Base-by-base conservation (phyloP, 2,797 vertebrate genomes). In the Esox masquinongy region DNA sequence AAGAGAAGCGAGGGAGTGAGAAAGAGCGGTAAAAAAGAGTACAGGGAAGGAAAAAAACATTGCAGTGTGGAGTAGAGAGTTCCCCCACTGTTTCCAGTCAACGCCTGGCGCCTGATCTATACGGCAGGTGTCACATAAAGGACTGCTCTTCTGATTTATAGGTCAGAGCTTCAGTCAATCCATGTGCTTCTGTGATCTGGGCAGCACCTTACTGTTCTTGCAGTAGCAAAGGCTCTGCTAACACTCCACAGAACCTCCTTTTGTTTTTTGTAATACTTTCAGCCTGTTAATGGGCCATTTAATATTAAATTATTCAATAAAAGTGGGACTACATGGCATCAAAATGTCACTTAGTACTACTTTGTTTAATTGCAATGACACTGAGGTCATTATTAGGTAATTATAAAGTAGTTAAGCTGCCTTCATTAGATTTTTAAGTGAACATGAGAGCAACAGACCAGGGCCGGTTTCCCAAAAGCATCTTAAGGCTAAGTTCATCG, bases 1-100 rank as follows among this genome's bases (percentile, higher is more conserved):
- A 73, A 73, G 66, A 74, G 59, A 66, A 75, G 34, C 47, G 19
- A 24, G 68, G 16, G 50, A 36, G 24, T 29, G 36, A 39, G 50
- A 5, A 5, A 47, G 43, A 47, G 51, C 5, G 9, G 26, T 34
- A 47, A 72, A 47, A 69, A 31, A 22, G 31, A 7, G 31, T 4
- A 17, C 22, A n/a, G 50, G 39, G 59, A 74, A 76, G 77, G 77
- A 81, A 56, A 61, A 79, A 85, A 77, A 73, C 63, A 69, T 75
- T 73, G 79, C 78, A 77, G 79, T 78, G 78, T 78, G 76, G 80
- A 82, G 77, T 75, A 75, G 70, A 75, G 70, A 66, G 53, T 19
- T 34, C 59, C 70, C 22, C 67, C 64, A 56, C 39, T 39, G 19
- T 49, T 51, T 31, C 70, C 56, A 70, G 75, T 61, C 70, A 77